Conservation (phyloP, 2,113 vertebrate genomes). For the Nycticebus coucang region DNA sequence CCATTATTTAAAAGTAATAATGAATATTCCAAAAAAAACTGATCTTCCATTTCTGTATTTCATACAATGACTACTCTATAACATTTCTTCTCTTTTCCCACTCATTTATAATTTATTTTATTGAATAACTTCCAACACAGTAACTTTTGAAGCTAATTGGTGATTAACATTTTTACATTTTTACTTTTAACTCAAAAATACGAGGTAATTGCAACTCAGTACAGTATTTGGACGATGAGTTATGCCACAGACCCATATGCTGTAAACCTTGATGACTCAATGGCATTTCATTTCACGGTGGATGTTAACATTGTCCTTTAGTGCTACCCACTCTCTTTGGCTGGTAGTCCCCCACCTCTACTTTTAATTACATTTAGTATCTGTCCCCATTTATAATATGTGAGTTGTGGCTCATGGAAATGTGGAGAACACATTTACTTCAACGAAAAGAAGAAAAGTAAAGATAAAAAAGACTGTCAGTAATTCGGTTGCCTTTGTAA, state of each 20-base stretch:
- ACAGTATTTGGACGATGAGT: neutral
- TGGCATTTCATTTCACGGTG: neutral
- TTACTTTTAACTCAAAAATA: neutral
- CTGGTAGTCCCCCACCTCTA: neutral
- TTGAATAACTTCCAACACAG: neutral
- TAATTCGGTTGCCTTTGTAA: neutral
- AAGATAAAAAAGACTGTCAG: neutral
- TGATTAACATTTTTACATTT: neutral
- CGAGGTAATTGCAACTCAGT: neutral
- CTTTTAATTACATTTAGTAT: neutral
- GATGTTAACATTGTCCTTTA: neutral
- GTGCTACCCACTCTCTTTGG: neutral
- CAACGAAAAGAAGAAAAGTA: neutral
- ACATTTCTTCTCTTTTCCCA: neutral
- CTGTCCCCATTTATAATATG: neutral
- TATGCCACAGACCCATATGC: neutral
- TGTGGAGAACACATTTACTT: neutral
- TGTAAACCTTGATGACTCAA: neutral
- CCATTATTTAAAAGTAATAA: neutral
- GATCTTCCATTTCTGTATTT: neutral
- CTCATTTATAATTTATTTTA: neutral
- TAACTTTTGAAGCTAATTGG: neutral
- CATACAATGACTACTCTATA: neutral
- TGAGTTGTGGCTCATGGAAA: neutral
- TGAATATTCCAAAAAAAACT: neutral